A percentile compares a stretch with the other conserved stretches of the same genome.
phyloP scores from a whole-genome alignment of 2,113 vertebrate species.

The Catagonus wagneri region DNA sequence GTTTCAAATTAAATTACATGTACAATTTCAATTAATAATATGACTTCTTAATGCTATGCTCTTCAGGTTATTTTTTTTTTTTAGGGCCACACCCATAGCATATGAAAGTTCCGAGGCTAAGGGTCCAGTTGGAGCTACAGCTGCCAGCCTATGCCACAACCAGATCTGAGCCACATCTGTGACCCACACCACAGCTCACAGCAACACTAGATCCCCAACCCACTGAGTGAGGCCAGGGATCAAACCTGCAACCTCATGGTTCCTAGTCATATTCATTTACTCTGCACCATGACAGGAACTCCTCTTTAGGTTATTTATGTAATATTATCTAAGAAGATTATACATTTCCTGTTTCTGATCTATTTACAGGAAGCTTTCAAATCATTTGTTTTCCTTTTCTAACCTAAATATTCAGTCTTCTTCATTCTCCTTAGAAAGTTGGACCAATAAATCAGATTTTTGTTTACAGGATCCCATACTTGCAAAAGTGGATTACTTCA shows the following conservation, averaged over 20 bases:
- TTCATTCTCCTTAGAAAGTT: background rate
- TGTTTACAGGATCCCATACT: background rate
- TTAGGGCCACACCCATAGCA: too few species aligned
- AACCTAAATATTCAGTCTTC: background rate
- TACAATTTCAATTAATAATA: constrained; percentile 18
- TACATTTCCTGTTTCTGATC: background rate
- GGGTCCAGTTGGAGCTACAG: too few species aligned
- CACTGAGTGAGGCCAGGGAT: too few species aligned
- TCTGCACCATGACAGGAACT: too few species aligned
- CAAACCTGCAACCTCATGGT: too few species aligned
- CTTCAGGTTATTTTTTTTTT: too few species aligned
- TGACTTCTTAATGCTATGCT: background rate
- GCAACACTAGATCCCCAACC: too few species aligned
- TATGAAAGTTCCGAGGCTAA: too few species aligned
- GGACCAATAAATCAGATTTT: background rate
- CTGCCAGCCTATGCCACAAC: too few species aligned
- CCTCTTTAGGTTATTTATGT: background rate
- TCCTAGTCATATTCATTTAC: too few species aligned
- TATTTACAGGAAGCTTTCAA: constrained; percentile 29
- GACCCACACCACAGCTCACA: too few species aligned
- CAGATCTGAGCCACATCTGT: too few species aligned
- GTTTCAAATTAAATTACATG: constrained; percentile 50
- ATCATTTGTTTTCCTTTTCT: constrained; percentile 34
- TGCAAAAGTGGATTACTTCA: constrained; percentile 8
- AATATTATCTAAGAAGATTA: background rate